Percentiles rank a stretch among this genome's conserved stretches.
phyloP scores from a whole-genome alignment of 2,888 invertebrate genomes.

The Brachyptera putata region DNA sequence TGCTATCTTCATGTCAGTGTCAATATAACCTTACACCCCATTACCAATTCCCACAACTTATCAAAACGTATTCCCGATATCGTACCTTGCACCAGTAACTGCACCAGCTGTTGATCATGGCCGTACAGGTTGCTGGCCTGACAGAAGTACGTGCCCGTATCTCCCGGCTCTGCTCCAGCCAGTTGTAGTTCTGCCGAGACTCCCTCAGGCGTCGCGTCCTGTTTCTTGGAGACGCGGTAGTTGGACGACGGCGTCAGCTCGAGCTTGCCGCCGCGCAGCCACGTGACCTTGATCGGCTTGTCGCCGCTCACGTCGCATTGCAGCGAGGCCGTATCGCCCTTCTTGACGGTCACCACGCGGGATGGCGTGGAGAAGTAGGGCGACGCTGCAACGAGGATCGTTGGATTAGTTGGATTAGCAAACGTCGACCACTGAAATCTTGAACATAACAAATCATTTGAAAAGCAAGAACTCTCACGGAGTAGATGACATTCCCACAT shows the following conservation, averaged over 20 bases:
- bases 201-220: slow-evolving; percentile 65
- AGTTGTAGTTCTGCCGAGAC: slow-evolving; percentile 68
- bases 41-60: too few species aligned
- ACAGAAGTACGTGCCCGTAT: slow-evolving; percentile 74
- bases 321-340: slow-evolving; percentile 65
- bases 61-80: too few species aligned
- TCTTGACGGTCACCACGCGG: slow-evolving; percentile 65
- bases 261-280: slow-evolving; percentile 66
- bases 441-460: too few species aligned
- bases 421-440: too few species aligned
- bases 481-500: too few species aligned
- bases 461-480: too few species aligned
- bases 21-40: too few species aligned
- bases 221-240: slow-evolving; percentile 59
- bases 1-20: too few species aligned
- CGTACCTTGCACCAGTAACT: slow-evolving; percentile 62
- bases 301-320: slow-evolving; percentile 76
- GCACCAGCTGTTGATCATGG: slow-evolving; percentile 66
- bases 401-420: too few species aligned
- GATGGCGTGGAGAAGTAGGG: slow-evolving; percentile 69
- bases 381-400: slow-evolving; percentile 56
- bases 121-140: slow-evolving; percentile 71
- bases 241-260: slow-evolving; percentile 67
- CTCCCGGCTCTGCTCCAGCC: slow-evolving; percentile 61
- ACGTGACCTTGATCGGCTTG: slow-evolving; percentile 70